Base-by-base conservation (phyloP, 2,113 vertebrate species). In the Lycaon pictus region DNA sequence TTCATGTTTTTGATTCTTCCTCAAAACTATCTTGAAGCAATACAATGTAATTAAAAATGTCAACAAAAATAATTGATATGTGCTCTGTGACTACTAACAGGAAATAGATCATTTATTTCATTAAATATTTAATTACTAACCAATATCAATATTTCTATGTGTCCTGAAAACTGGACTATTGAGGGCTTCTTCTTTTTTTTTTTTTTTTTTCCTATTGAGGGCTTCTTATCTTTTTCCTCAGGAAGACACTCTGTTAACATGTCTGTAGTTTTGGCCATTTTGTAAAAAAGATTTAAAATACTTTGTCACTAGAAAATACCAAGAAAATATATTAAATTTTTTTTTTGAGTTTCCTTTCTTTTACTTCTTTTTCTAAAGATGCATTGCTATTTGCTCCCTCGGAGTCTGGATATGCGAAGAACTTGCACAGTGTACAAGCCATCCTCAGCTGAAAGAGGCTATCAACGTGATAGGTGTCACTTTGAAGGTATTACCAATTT, bases 401-500 rank as follows among this genome's bases (percentile, higher is more conserved):
- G 99, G 99, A 5, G 95, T 99, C 51, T 99, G 99, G 99, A 99
- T 99, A 88, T 99, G 99, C 76, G 99, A 99, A 98, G 99, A 99
- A 96, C 99, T 99, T 19, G 98, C 86, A 0, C 99, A 99, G 95
- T 88, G 99, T 76, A 99, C 98, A 3, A 99, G 99, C 97, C 99
- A 99, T 60, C 98, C 99, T 48, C 99, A 99, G 58, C 99, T 99
- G 92, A 99, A 99, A 98, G 99, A 99, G 85, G 99, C 99, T 72
- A 98, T 99, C 98, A 99, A 99, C 83, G 99, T 99, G 96, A 99
- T 99, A 95, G 99, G 99, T 72, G 99, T 99, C 97, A 99, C 99
- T 25, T 98, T 99, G 97, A 99, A 99, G 99, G 99, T 99, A 99
- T 98, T 89, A 17, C 53, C 95, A 10, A 20, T 65, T 96, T 22